Evolutionary conservation across 92 coral and sea anemone genomes (phyloP), one percentile per base, ranked within the genome.

Genomic region (Parazoanthus swiftii): DNA sequence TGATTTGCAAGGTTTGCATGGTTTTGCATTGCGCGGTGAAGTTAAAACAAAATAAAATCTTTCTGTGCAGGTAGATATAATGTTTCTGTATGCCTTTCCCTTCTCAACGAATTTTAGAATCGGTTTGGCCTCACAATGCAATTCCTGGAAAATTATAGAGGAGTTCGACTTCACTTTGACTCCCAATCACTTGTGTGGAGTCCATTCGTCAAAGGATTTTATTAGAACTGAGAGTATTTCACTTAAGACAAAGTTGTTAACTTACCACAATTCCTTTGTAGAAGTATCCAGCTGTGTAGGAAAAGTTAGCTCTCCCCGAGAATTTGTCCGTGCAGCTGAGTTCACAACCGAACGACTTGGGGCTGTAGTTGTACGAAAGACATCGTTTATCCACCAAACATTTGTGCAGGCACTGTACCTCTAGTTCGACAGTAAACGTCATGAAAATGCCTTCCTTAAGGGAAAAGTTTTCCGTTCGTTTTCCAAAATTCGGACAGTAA

Each of bases 231-330:
- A n/a, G n/a, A n/a, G n/a, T n/a, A n/a, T n/a, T 56, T 56, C 20
- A 10, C 65, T 44, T 9, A 6, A 56, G 16, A 16, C 1, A 56
- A 56, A 56, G 33, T 25, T 2, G 21, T 2, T n/a, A 70, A 75
- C 79, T 38, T 76, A 76, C 80, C 80, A 38, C 50, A 76, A 76
- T 39, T 76, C 80, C 80, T 76, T 54, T 76, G 80, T 76, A 21
- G 50, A 37, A 10, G 33, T 37, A 76, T 76, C 50, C 80, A 15
- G 51, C 48, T 16, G 50, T 39, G 23, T 11, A 15, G 9, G n/a
- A 36, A 38, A 76, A 76, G 50, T 38, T 76, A 5, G 25, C 50
- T 76, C 51, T 37, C 25, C 26, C 50, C 23, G 51, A 38, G 51
- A 36, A 76, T 14, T 33, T n/a, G 39, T 76, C 80, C n/a, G 50